phyloP scores from a whole-genome alignment of 2,113 vertebrate genomes.

The Gymnarchus niloticus region DNA sequence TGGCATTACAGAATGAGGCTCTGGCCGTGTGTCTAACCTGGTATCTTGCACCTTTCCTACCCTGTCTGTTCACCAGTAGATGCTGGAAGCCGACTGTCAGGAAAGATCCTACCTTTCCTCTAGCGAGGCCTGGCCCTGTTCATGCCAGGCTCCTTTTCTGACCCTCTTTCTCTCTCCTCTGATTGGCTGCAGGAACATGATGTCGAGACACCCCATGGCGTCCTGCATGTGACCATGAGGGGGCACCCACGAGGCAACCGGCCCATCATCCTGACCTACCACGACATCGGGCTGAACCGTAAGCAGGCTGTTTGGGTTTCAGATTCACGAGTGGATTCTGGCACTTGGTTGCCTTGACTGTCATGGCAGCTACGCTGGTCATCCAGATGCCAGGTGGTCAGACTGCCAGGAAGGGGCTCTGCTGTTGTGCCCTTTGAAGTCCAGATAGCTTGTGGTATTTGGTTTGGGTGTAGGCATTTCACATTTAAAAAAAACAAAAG shows the following conservation, averaged over 20 bases:
- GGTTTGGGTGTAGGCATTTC: background rate
- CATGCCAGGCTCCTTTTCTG: too few relatives aligned
- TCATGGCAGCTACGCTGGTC: too few relatives aligned
- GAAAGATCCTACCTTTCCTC: background rate
- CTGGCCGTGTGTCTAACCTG: too few relatives aligned
- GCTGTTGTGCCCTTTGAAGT: background rate
- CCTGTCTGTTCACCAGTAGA: too few relatives aligned
- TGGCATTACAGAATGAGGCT: background rate
- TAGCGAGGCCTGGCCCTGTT: background rate
- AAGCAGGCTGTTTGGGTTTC: slow-evolving; percentile 51
- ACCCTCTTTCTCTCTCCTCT: background rate
- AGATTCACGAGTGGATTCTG: too few relatives aligned
- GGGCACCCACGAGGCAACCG: slow-evolving; percentile 84
- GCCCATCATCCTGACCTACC: slow-evolving; percentile 93
- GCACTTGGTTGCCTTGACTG: too few relatives aligned
- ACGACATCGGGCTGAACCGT: slow-evolving; percentile 98
- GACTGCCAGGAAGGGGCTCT: background rate
- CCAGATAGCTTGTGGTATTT: background rate
- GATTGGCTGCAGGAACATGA: slow-evolving; percentile 81
- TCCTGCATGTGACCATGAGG: slow-evolving; percentile 90
- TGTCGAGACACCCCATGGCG: slow-evolving; percentile 85
- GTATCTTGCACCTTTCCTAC: too few relatives aligned
- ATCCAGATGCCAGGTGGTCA: too few relatives aligned
- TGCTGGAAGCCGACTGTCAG: too few relatives aligned
- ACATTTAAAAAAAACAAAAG: background rate